Conservation (phyloP, 2,113 vertebrate genomes). For the Salvelinus sp. region DNA sequence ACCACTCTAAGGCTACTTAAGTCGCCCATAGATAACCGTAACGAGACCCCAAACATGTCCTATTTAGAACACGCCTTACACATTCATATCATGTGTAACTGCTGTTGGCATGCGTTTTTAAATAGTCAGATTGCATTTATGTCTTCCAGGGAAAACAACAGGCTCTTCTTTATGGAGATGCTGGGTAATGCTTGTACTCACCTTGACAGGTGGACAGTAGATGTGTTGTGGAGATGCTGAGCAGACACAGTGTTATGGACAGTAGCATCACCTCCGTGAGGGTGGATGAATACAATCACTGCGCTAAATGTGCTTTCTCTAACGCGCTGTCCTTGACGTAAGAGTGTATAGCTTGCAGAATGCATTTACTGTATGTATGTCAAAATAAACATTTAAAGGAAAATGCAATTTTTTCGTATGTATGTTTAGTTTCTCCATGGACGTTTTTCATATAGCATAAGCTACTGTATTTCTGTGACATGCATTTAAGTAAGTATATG, state of each 20-base stretch:
- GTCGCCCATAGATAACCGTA: not conserved
- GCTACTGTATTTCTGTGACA: not conserved
- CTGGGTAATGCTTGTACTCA: constrained; percentile 59
- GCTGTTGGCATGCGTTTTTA: not conserved
- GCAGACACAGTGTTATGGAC: not conserved
- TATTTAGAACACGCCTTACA: not conserved
- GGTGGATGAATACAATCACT: too few species aligned
- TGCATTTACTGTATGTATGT: too few species aligned
- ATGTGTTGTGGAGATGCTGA: not conserved
- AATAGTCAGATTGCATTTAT: not conserved
- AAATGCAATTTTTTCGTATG: not conserved
- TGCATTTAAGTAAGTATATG: not conserved
- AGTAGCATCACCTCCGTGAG: too few species aligned
- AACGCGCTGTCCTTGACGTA: too few species aligned
- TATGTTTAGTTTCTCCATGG: not conserved
- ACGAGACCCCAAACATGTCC: not conserved
- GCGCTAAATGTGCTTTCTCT: too few species aligned
- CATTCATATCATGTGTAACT: too few species aligned
- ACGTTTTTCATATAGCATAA: too few species aligned
- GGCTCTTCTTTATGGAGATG: constrained; percentile 68
- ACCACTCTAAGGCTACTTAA: constrained; percentile 62
- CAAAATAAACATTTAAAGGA: too few species aligned
- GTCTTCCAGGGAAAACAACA: constrained; percentile 62
- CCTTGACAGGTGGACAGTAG: constrained; percentile 55
- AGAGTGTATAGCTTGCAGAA: too few species aligned